Base-by-base conservation (phyloP, 1,140 invertebrate species). In the Neuroterus valhalla region DNA sequence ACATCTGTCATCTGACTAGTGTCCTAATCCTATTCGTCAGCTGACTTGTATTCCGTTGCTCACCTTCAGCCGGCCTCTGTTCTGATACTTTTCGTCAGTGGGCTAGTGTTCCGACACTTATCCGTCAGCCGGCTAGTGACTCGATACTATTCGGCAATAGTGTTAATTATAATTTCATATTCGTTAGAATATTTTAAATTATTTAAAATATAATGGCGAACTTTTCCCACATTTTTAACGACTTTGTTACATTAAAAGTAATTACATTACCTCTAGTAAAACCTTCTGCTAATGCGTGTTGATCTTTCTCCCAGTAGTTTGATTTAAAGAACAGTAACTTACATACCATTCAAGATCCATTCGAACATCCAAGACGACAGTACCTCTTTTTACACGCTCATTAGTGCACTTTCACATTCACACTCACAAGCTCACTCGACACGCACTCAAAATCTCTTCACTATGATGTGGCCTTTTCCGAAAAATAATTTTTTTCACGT, bases 271-370 rank as follows among this genome's bases (percentile, higher is more conserved):
- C 21, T 31, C 31, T 26, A 38, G 31, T 62, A 23, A 2, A 62
- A 62, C 23, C 52, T 62, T 62, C 23, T 62, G 52, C 52, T 62
- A 14, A 31, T 62, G 26, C 55, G 26, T 62, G 21, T 62, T 31
- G 2, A 55, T 62, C 12, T 38, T 0, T 1, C 31, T 62, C 55
- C 55, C 23, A 62, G 55, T 62, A 62, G 55, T 12, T 62, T 62
- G 55, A 62, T n/a, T 38, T 62, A 14, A 8, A 14, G 55, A 62
- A 62, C 50, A 52, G 50, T 52, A 38, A 52, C 19, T 52, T 52
- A 14, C 23, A 26, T 55, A n/a, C n/a, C n/a, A n/a, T 31, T 55
- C 21, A 55, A 55, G 5, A 26, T 11, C 23, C 52, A 55, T 26
- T 26, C 1, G 15, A 12, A 55, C 50, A 3, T 26, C 12, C 21